These are phyloP conservation scores for Anodontia alba DNA, from an alignment of 2,888 invertebrate species.

Conservation along the genomic window DNA sequence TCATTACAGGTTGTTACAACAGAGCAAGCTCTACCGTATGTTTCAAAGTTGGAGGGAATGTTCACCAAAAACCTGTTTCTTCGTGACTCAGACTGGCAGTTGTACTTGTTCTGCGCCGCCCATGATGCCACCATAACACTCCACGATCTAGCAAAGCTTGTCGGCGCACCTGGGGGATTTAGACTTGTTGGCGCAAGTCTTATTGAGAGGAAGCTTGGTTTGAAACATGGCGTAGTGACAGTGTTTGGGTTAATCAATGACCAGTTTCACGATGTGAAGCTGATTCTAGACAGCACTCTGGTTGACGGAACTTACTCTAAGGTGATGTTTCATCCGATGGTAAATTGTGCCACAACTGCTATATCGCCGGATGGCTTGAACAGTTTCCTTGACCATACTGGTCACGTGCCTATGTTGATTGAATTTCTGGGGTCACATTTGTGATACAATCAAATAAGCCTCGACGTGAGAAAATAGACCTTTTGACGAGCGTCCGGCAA, in stretches of 20 bases:
- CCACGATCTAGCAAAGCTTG: constrained; percentile 79
- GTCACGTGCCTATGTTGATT: constrained; percentile 70
- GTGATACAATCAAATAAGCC: no score
- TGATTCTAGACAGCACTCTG: constrained; percentile 76
- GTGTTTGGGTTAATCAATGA: constrained; percentile 84
- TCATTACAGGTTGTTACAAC: constrained; percentile 84
- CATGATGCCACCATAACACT: constrained; percentile 82
- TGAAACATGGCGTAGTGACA: constrained; percentile 83
- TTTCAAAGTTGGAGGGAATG: constrained; percentile 76
- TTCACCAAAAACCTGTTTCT: constrained; percentile 84
- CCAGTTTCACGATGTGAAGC: constrained; percentile 75
- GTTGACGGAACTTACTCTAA: constrained; percentile 68
- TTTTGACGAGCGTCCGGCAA: no score
- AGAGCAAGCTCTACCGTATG: constrained; percentile 81
- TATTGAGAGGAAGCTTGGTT: constrained; percentile 80
- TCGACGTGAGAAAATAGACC: no score
- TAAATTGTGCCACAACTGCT: constrained; percentile 78
- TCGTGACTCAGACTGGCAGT: constrained; percentile 83
- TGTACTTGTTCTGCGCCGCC: constrained; percentile 82
- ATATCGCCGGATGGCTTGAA: constrained; percentile 72
- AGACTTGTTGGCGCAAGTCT: constrained; percentile 82
- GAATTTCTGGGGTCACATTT: no score
- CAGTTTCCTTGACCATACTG: constrained; percentile 71
- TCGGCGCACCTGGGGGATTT: constrained; percentile 81
- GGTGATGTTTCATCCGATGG: constrained; percentile 83